These are phyloP conservation scores for Scaptomyza tumidula DNA, from an alignment of 2,888 invertebrate genomes.

Conservation along the genomic window DNA sequence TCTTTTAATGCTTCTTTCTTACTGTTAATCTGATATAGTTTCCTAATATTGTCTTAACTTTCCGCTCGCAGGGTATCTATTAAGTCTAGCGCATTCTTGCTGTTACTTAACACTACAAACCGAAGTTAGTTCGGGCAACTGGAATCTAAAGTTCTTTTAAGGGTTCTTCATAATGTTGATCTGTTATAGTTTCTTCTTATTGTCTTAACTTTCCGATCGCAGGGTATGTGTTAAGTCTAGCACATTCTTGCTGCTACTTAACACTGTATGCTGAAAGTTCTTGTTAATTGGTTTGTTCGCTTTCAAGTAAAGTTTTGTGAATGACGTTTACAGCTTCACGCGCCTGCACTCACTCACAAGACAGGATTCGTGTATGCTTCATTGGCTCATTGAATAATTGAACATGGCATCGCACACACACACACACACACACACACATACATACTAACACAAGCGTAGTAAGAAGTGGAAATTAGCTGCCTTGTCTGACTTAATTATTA, in stretches of 20 bases:
- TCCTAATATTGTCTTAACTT: too few relatives aligned
- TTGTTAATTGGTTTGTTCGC: conserved; percentile 38
- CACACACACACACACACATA: not conserved
- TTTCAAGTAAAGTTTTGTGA: conserved; percentile 51
- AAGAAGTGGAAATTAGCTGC: conserved; percentile 58
- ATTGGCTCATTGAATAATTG: conserved; percentile 73
- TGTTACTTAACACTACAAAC: not conserved
- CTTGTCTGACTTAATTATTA: conserved; percentile 66
- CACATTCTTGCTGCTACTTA: not conserved
- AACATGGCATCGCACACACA: conserved; percentile 20
- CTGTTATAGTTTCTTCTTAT: too few relatives aligned
- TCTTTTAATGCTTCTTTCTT: too few relatives aligned
- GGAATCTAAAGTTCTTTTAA: too few relatives aligned
- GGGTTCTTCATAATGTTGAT: too few relatives aligned
- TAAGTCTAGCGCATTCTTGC: not conserved
- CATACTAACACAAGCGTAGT: not conserved
- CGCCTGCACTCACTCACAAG: conserved; percentile 54
- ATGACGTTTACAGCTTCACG: conserved; percentile 69
- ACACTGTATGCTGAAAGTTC: conserved; percentile 36
- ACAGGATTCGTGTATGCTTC: conserved; percentile 52
- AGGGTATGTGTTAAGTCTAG: conserved; percentile 1
- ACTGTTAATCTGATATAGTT: too few relatives aligned
- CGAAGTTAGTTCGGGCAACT: too few relatives aligned
- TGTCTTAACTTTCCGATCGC: too few relatives aligned
- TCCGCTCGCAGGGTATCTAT: not conserved